Conservation (phyloP, 2,888 invertebrate genomes). For the Augiades crinisus region DNA sequence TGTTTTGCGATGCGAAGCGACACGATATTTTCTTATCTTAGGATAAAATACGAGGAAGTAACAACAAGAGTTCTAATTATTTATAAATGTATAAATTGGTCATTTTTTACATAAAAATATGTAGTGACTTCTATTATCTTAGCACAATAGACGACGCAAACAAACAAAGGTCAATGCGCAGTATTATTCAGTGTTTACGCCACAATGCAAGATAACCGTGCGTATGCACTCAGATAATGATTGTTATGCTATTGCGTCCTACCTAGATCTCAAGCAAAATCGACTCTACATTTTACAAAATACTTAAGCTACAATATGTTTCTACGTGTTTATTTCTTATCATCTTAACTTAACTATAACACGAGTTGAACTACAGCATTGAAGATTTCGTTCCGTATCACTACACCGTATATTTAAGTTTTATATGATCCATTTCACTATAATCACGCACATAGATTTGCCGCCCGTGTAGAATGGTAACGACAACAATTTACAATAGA, state of each 20-base stretch:
- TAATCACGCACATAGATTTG: too few relatives aligned
- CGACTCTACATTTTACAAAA: not conserved
- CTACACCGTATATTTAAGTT: too few relatives aligned
- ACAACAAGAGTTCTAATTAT: not conserved
- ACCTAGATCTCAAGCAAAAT: constrained; percentile 11
- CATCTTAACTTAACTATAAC: too few relatives aligned
- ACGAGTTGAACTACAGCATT: not conserved
- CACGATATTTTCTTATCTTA: too few relatives aligned
- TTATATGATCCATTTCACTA: too few relatives aligned
- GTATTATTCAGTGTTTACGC: constrained; percentile 21
- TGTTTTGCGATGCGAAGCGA: too few relatives aligned
- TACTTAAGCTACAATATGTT: not conserved
- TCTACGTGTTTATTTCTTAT: not conserved
- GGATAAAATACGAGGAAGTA: not conserved
- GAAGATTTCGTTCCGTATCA: too few relatives aligned
- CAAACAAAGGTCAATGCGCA: constrained; percentile 30
- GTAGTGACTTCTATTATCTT: constrained; percentile 11
- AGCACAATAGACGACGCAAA: constrained; percentile 19
- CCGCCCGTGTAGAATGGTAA: too few relatives aligned
- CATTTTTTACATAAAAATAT: not conserved
- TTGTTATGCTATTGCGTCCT: constrained; percentile 20
- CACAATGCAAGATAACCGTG: constrained; percentile 23
- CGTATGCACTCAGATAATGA: constrained; percentile 16
- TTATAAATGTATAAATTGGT: not conserved
- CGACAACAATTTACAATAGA: too few relatives aligned